Percentiles rank a stretch among this genome's conserved stretches.
phyloP scores from a whole-genome alignment of 92 coral and sea anemone genomes.

The Umimayanthus chanpuru region DNA sequence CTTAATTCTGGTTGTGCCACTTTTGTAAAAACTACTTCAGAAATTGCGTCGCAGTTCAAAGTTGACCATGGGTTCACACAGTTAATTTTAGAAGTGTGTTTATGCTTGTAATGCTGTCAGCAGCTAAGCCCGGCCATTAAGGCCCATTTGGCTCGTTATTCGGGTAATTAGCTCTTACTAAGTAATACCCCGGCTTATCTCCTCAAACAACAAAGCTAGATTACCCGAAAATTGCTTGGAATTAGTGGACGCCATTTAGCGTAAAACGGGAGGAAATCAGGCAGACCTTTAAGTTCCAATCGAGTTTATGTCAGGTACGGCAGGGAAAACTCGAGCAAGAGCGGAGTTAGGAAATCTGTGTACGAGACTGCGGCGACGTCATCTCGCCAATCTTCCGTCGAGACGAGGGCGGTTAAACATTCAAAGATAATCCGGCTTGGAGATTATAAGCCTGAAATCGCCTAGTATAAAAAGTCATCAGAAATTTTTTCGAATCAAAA shows the following conservation, averaged over 20 bases:
- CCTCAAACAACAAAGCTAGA: not conserved
- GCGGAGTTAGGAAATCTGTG: no score
- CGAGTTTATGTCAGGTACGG: not conserved
- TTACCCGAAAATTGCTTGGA: not conserved
- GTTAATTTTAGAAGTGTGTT: not conserved
- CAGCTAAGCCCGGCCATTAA: not conserved
- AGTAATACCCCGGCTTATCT: not conserved
- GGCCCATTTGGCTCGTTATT: not conserved
- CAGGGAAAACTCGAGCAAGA: not conserved
- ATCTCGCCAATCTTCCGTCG: no score
- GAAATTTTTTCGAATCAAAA: not conserved
- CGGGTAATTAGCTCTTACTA: not conserved
- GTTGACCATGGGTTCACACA: not conserved
- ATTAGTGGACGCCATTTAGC: not conserved
- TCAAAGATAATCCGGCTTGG: not conserved
- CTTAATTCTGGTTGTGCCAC: not conserved
- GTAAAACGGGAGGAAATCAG: not conserved
- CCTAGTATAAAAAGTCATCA: not conserved
- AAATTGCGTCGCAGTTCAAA: not conserved
- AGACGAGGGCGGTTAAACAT: not conserved
- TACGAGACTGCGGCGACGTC: no score
- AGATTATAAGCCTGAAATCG: not conserved
- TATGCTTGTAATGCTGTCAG: not conserved
- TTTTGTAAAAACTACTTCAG: not conserved
- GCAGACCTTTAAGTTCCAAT: not conserved